Evolutionary conservation across 2,888 invertebrate genomes (phyloP), one percentile per base, ranked within the genome.

Genomic region (Mesorhabditis sp.): DNA sequence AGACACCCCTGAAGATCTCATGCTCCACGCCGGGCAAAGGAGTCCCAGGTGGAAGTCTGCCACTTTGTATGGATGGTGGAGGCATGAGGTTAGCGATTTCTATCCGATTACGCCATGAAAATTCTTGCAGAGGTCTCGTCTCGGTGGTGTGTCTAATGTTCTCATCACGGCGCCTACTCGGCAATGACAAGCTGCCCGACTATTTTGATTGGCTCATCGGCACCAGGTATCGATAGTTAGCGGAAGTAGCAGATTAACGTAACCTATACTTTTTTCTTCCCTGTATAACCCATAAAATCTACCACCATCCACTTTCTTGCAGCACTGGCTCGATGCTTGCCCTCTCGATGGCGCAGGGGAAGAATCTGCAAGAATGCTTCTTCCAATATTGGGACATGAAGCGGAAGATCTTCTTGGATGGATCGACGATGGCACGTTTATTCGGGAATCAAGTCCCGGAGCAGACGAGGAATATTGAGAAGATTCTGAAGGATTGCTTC

Each of bases 361-460:
- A 71, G 10, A 70, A 77, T 5, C 76, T 83, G 15, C 75, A 65
- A 41, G 76, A 80, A n/a, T 75, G 77, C 44, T 80, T 80, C 74
- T 76, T 77, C 63, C 76, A 74, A 45, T 82, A 83, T 65, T 83
- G 82, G 82, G 79, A 83, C 64, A 83, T 83, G 83, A 83, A 83
- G 67, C 66, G 70, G 43, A 72, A 80, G 71, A 83, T 83, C 45
- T 83, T 83, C 65, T 67, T 83, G 13, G 79, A 81, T 66, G 82
- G 81, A 62, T 76, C 77, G 42, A 82, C 83, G 3, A 75, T 83
- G 72, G 72, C 80, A 64, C 68, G 83, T 43, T 76, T 83, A 6
- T 74, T 83, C 42, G 81, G 82, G 45, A 81, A 82, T 70, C 82
- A 81, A 70, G 81, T 79, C 4, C 58, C 72, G 3, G 65, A 67